phyloP scores from a whole-genome alignment of 2,113 vertebrate species.

The Oreocharis arfaki region DNA sequence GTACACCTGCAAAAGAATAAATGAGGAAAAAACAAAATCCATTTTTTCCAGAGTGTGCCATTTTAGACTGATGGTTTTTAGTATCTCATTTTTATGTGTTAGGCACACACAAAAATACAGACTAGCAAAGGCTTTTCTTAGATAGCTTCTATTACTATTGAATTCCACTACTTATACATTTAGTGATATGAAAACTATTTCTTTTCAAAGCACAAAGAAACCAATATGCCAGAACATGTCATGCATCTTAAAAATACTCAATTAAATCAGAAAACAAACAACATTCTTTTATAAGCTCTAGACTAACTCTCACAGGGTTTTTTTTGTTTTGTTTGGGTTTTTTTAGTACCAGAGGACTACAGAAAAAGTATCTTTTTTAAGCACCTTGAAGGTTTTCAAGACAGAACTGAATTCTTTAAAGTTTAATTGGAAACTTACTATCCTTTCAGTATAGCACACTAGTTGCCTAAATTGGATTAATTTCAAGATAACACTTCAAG shows the following conservation, averaged over 20 bases:
- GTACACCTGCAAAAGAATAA: slow-evolving; percentile 61
- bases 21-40: neutral
- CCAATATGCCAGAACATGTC: neutral
- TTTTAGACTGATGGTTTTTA: neutral
- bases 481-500: neutral
- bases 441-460: neutral
- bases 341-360: neutral
- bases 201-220: neutral
- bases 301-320: neutral
- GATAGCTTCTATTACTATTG: neutral
- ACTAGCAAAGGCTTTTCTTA: neutral
- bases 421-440: neutral
- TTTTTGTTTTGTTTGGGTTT: neutral
- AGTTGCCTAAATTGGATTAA: neutral
- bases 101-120: neutral
- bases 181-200: neutral
- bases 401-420: neutral
- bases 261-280: neutral
- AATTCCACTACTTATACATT: neutral
- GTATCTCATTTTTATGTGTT: neutral
- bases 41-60: neutral
- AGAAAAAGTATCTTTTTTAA: neutral
- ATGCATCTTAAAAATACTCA: neutral
- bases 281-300: neutral
- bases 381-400: neutral